Evolutionary conservation across 2,797 vertebrate genomes (phyloP), one percentile per base, ranked within the genome.

Genomic region (Melanotaenia parkinsoni): DNA sequence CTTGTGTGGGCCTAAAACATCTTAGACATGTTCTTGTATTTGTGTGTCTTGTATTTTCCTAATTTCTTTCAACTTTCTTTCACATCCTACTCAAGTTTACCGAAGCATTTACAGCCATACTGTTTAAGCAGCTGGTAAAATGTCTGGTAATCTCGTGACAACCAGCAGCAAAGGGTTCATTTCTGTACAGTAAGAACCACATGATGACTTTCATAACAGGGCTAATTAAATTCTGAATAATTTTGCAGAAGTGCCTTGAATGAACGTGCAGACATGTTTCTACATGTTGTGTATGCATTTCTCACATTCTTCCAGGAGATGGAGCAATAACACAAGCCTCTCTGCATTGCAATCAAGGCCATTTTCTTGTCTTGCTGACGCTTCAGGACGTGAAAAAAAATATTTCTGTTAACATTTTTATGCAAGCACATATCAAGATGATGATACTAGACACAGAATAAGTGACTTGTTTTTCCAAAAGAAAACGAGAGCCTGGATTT

Each of bases 231-330:
- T 51, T 50, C 3, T 18, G 10, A 6, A 13, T 5, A 1, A 3
- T 60, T 57, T 65, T 20, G 24, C 12, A 22, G 3, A 5, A 56
- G 0, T 58, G 33, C 53, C 38, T 40, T 56, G 20, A 10, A 16
- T 11, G 14, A 38, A 76, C 70, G 77, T 72, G 6, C 10, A 1
- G 75, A 77, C 75, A 70, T 58, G 67, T 8, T 51, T 18, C n/a
- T 18, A 30, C 58, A 11, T 2, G 22, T 0, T 11, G 0, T 13
- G 32, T 0, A 1, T 62, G 65, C 33, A 43, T 7, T 76, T 76
- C 72, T 56, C 12, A 28, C 38, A 16, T 58, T n/a, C 2, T 43
- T 2, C 71, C 81, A 85, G 56, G 9, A 71, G 86, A 18, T 70
- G 84, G 76, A 28, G 80, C 72, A 35, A 37, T 40, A 8, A 38